Evolutionary conservation across 2,113 vertebrate species (phyloP), one percentile per base, ranked within the genome.

Genomic region (Dissostichus mawsoni): DNA sequence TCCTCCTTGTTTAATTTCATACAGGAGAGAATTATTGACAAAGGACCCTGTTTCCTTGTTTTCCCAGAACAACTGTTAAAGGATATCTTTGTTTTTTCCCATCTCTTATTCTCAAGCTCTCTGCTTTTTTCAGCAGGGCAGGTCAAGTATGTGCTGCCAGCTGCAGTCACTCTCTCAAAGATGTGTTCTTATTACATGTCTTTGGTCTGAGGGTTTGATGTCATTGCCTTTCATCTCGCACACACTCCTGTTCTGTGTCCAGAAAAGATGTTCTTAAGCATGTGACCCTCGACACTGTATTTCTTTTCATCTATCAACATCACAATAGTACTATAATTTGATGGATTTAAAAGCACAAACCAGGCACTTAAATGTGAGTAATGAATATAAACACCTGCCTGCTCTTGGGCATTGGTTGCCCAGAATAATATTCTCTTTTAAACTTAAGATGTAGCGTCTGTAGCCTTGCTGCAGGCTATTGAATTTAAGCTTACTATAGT

Each of bases 201-300:
- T 85, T 72, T 87, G 71, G 56, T 84, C 33, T 72, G 44, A 14
- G 8, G 52, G 66, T 85, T 89, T 88, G 82, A 92, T 89, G 72
- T 87, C 81, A 3, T 48, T 68, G 61, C 70, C 89, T 93, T 92
- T 93, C 81, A 92, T 90, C 78, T 77, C 47, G 69, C 58, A 59
- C 72, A 77, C 56, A 57, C 74, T 58, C 36, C 73, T 78, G 51
- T 78, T 51, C 25, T 83, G 66, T 68, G 55, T 61, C 64, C 58
- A 65, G 45, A 81, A 71, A 9, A 70, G 52, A 66, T 44, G 47
- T 44, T 74, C 65, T 36, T 23, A 62, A 63, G 5, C 23, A 50
- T 47, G 29, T 33, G 51, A 17, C 13, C 62, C 48, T 11, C 57
- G 23, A 69, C 23, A n/a, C 53, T 12, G 29, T 20, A 16, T 16